A percentile compares a stretch with the other conserved stretches of the same genome.
Evolutionary conservation across 2,888 invertebrate genomes (phyloP).

Genomic region (Netelia virgata): DNA sequence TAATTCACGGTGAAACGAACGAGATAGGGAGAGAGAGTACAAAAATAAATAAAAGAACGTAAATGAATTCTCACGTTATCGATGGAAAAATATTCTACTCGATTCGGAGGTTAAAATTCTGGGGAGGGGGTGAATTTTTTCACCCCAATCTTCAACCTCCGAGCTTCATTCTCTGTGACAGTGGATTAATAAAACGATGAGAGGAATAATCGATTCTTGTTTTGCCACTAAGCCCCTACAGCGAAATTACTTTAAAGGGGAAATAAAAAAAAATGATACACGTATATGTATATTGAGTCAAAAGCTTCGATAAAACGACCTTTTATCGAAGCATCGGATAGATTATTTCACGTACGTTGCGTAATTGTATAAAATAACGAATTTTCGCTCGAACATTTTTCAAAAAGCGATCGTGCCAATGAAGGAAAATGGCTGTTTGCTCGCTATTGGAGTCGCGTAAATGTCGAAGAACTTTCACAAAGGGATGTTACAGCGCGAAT

Average conservation of each 20-base stretch:
- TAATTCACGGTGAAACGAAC: constrained; percentile 44
- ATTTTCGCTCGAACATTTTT: no score
- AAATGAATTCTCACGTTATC: constrained; percentile 63
- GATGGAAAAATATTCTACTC: constrained; percentile 66
- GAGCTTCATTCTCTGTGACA: constrained; percentile 37
- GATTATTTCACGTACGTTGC: no score
- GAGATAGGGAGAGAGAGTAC: constrained; percentile 23
- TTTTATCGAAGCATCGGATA: no score
- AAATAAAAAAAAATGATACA: background rate
- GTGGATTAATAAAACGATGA: constrained; percentile 63
- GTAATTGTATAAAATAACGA: no score
- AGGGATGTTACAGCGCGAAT: no score
- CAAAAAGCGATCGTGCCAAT: no score
- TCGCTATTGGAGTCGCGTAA: no score
- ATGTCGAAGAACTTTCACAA: no score
- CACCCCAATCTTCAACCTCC: background rate
- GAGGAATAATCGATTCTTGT: constrained; percentile 58
- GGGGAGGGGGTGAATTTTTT: background rate
- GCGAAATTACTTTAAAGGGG: background rate
- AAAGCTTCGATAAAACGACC: no score
- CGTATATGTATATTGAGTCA: no score
- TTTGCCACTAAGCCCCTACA: constrained; percentile 25
- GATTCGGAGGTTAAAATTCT: constrained; percentile 7
- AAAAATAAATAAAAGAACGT: constrained; percentile 52
- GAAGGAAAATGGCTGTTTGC: no score